phyloP scores from a whole-genome alignment of 1,140 invertebrate genomes.

The Diabrotica virgifera region DNA sequence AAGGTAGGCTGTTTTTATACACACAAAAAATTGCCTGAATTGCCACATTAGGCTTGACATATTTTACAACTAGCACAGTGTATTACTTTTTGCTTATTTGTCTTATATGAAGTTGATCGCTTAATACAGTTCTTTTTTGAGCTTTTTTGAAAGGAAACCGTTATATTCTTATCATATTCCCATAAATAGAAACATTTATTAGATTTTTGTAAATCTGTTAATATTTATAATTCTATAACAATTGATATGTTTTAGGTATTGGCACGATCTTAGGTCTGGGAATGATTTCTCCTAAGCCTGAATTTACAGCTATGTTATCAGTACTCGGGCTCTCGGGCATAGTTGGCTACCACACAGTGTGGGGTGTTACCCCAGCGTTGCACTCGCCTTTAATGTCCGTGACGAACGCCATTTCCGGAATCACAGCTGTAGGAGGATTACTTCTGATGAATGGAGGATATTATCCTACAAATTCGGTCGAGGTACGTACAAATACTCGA shows the following conservation, averaged over 20 bases:
- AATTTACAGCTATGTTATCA: slow-evolving; percentile 84
- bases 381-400: slow-evolving; percentile 92
- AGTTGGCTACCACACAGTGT: slow-evolving; percentile 88
- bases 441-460: slow-evolving; percentile 78
- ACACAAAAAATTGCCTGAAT: no score
- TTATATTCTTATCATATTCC: no score
- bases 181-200: no score
- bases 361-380: slow-evolving; percentile 86
- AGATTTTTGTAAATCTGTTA: neutral
- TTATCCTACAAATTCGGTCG: slow-evolving; percentile 65
- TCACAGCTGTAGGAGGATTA: slow-evolving; percentile 85
- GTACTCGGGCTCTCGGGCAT: slow-evolving; percentile 81
- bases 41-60: no score
- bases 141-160: no score
- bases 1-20: no score
- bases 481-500: slow-evolving; percentile 52
- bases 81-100: no score
- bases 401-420: slow-evolving; percentile 89
- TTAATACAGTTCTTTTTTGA: no score
- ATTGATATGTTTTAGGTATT: slow-evolving; percentile 52
- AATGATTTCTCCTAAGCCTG: slow-evolving; percentile 72
- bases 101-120: no score
- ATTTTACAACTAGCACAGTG: no score
- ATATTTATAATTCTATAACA: neutral
- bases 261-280: slow-evolving; percentile 70